Base-by-base conservation (phyloP, 2,113 vertebrate species). In the Cyprinodon tularosa region DNA sequence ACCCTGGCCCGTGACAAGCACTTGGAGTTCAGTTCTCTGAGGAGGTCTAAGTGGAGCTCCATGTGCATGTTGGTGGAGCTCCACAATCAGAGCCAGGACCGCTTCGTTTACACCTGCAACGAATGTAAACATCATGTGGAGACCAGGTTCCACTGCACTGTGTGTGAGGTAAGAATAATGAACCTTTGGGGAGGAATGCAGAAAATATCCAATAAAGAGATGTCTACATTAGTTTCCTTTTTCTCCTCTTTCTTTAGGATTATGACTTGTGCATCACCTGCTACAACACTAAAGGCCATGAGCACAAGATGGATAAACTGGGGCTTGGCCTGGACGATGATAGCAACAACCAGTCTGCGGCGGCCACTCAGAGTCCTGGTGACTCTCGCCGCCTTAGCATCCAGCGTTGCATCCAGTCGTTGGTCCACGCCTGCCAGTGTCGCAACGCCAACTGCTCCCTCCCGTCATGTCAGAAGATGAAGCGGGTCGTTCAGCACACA, bases 381-480 rank as follows among this genome's bases (percentile, higher is more conserved):
- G 98, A 99, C 74, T 99, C 98, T 0, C 96, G 97, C 0, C 96
- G 97, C 66, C 95, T 99, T 71, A 98, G 97, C 91, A 99, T 99
- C 78, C 98, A 99, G 92, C 96, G 97, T 78, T 99, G 98, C 77
- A 99, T 99, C 91, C 98, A 98, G 94, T 99, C 98, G 0, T 92
- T 99, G 89, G 97, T 99, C 37, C 98, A 99, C 0, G 97, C 98
- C 6, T 99, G 98, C 88, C 97, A 99, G 94, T 99, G 98, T 68
- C 97, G 97, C 77, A 99, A 99, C 0, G 98, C 98, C 94, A 99
- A 99, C 91, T 99, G 98, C 91, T 98, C 96, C 0, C 92, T 99
- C 94, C 97, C 97, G 0, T 99, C 98, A 77, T 99, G 98, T 84
- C 97, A 98, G 95, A 99, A 99, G 94, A 99, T 99, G 98, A 99